Evolutionary conservation across 1,140 invertebrate genomes (phyloP).

Genomic region (Stegodyphus dumicola): DNA sequence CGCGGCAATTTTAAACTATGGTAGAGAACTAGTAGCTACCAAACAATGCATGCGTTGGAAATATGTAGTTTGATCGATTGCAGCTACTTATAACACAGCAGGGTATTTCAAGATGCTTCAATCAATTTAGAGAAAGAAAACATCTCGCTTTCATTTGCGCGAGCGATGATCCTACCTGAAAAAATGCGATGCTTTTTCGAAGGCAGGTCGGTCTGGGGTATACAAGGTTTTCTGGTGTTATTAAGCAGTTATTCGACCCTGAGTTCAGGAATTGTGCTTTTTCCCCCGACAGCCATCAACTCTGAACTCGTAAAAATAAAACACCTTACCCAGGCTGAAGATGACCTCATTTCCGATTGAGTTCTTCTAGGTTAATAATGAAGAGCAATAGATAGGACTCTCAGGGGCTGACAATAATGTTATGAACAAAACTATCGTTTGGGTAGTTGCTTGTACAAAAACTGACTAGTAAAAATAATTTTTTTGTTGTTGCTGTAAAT

Average conservation of each 20-base stretch:
- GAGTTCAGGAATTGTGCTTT: constrained; percentile 22
- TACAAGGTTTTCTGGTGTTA: constrained; percentile 50
- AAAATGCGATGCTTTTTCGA: neutral
- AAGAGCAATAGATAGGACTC: constrained; percentile 18
- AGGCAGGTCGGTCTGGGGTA: neutral
- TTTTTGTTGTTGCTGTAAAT: too few relatives aligned
- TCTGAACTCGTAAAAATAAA: constrained; percentile 49
- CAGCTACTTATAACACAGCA: neutral
- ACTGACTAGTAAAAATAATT: too few relatives aligned
- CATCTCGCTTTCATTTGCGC: too few relatives aligned
- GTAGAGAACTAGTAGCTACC: too few relatives aligned
- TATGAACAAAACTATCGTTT: too few relatives aligned
- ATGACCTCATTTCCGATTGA: constrained; percentile 27
- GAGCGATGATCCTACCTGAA: neutral
- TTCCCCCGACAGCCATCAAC: constrained; percentile 30
- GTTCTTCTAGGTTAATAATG: constrained; percentile 39
- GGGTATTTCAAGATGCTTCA: neutral
- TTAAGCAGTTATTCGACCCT: constrained; percentile 49
- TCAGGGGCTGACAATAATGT: too few relatives aligned
- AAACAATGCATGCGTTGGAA: too few relatives aligned
- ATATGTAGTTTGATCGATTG: too few relatives aligned
- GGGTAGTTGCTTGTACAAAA: too few relatives aligned
- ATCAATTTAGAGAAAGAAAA: too few relatives aligned
- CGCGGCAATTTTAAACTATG: too few relatives aligned
- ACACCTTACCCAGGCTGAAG: neutral